Evolutionary conservation across 2,797 vertebrate species (phyloP).

Genomic region (Anas capensis): DNA sequence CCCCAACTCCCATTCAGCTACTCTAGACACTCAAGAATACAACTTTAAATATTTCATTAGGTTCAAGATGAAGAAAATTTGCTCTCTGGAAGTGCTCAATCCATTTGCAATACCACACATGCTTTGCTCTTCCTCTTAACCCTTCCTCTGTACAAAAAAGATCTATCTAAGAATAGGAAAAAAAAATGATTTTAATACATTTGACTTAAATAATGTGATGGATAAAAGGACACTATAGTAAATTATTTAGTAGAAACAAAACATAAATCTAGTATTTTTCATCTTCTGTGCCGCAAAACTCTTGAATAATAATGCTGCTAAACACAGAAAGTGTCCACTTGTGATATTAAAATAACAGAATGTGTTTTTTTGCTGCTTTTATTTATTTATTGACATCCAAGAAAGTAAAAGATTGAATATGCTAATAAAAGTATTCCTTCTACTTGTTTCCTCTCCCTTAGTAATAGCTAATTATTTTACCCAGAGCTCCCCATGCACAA

Average conservation of each 20-base stretch:
- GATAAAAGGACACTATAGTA: not conserved
- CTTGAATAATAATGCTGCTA: not conserved
- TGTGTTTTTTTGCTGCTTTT: not conserved
- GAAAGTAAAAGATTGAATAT: not conserved
- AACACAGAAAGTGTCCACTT: not conserved
- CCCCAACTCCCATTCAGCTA: not conserved
- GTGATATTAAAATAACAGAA: not conserved
- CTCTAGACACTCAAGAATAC: not conserved
- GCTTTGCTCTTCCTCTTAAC: not conserved
- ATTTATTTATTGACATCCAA: not conserved
- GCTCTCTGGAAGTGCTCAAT: not conserved
- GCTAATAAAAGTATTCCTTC: not conserved
- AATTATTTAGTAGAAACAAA: not conserved
- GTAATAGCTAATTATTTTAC: not conserved
- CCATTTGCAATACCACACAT: not conserved
- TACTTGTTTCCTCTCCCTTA: fast-evolving
- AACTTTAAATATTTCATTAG: not conserved
- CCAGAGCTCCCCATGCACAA: not conserved
- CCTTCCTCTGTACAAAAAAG: not conserved
- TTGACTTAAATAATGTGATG: not conserved
- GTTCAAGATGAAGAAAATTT: not conserved
- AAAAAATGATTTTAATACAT: not conserved
- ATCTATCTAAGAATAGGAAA: not conserved
- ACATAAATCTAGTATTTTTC: not conserved
- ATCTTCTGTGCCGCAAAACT: not conserved